Evolutionary conservation across 1,140 invertebrate genomes (phyloP).

Genomic region (Harlomillsia oculata): DNA sequence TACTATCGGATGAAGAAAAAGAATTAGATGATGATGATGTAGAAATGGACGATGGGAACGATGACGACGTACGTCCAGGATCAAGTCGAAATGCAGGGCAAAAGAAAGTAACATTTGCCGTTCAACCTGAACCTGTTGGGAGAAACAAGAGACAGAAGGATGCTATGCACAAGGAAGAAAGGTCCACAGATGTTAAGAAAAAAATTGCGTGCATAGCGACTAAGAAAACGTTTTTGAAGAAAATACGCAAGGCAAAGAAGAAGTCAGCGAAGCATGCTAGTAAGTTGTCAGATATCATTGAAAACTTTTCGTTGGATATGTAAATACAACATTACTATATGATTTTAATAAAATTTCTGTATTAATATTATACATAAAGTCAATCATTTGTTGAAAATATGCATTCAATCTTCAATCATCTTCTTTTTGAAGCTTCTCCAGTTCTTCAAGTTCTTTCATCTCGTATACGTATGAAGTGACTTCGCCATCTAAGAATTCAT

Average conservation of each 20-base stretch:
- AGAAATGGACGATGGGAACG: constrained; percentile 10
- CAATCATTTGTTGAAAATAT: too few species aligned
- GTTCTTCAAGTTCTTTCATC: too few species aligned
- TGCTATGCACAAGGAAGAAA: not conserved
- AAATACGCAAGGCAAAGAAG: constrained; percentile 31
- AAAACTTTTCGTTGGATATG: constrained; percentile 14
- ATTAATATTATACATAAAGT: too few species aligned
- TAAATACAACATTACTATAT: not conserved
- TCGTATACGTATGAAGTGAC: too few species aligned
- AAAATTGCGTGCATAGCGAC: constrained; percentile 17
- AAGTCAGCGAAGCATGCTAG: constrained; percentile 24
- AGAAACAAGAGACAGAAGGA: constrained; percentile 6
- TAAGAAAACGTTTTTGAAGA: constrained; percentile 28
- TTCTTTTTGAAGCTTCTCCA: too few species aligned
- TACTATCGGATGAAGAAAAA: not conserved
- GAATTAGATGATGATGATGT: constrained; percentile 14
- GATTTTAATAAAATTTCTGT: too few species aligned
- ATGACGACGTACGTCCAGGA: not conserved
- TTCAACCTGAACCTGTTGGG: constrained; percentile 8
- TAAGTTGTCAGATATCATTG: constrained; percentile 23
- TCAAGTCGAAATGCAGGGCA: constrained; percentile 7
- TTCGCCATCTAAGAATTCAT: too few species aligned
- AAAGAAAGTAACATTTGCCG: constrained; percentile 31
- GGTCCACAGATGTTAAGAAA: not conserved
- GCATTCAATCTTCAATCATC: too few species aligned